Conservation (phyloP, 2,797 vertebrate species). For the Pseudochromis fuscus region DNA sequence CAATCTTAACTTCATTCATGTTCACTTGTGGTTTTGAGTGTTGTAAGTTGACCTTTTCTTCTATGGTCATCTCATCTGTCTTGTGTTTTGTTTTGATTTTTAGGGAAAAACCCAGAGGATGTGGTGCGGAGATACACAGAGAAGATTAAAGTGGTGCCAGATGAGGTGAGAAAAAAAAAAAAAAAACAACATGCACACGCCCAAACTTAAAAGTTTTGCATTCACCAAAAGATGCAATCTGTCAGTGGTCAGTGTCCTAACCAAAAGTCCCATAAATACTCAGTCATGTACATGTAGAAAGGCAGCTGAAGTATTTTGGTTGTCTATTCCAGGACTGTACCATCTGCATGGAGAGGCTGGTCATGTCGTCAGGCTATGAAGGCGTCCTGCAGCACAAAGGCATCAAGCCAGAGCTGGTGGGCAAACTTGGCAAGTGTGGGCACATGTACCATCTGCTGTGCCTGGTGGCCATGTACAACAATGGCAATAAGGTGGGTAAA, state of each 20-base stretch:
- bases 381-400: slow-evolving; percentile 91
- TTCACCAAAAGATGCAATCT: slow-evolving; percentile 9
- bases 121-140: slow-evolving; percentile 95
- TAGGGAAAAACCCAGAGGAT: slow-evolving; percentile 96
- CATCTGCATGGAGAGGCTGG: slow-evolving; percentile 98
- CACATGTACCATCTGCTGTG: slow-evolving; percentile 98
- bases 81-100: slow-evolving; percentile 29
- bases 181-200: not conserved
- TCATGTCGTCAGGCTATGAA: slow-evolving; percentile 93
- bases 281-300: slow-evolving; percentile 29
- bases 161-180: slow-evolving; percentile 88
- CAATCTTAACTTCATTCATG: slow-evolving; percentile 1
- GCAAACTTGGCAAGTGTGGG: slow-evolving; percentile 95
- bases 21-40: slow-evolving; percentile 12
- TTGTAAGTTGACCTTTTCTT: slow-evolving; percentile 7
- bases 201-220: slow-evolving; percentile 13
- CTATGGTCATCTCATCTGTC: slow-evolving; percentile 26
- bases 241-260: slow-evolving; percentile 43
- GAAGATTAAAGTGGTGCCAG: slow-evolving; percentile 93
- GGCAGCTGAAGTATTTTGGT: slow-evolving; percentile 60
- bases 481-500: slow-evolving; percentile 94
- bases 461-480: slow-evolving; percentile 98
- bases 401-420: slow-evolving; percentile 93
- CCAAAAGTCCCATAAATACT: slow-evolving; percentile 38
- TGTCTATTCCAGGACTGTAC: slow-evolving; percentile 91